A percentile compares a stretch with the other conserved stretches of the same genome.
These are phyloP conservation scores for Acrocephalus arundinaceus DNA, from an alignment of 2,113 vertebrate species.

Conservation along the genomic window DNA sequence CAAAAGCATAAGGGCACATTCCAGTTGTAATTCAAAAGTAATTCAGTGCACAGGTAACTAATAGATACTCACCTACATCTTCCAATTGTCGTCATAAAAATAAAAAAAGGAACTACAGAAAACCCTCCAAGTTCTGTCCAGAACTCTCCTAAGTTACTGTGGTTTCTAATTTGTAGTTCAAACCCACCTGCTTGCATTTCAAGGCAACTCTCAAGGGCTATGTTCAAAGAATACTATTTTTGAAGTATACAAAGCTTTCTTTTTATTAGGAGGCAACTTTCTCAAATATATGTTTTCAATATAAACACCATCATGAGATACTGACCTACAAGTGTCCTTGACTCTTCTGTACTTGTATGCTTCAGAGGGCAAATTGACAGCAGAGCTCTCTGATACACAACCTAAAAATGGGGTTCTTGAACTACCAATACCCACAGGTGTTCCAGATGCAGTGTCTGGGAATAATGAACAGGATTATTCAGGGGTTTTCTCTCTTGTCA, in stretches of 20 bases:
- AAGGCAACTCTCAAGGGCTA: neutral
- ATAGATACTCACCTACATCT: neutral
- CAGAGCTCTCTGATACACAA: neutral
- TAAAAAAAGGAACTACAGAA: neutral
- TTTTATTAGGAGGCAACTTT: neutral
- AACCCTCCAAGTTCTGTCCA: neutral
- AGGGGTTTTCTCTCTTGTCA: rapidly evolving
- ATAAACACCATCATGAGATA: neutral
- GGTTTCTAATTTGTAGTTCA: neutral
- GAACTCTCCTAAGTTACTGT: neutral
- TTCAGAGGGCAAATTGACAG: neutral
- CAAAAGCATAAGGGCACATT: neutral
- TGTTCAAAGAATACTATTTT: neutral
- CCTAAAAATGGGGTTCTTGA: neutral
- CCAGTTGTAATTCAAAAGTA: neutral
- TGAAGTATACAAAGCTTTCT: neutral
- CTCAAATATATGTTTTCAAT: neutral
- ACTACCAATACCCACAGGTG: neutral
- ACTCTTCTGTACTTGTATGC: neutral
- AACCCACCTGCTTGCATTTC: conserved; percentile 7
- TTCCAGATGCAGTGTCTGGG: neutral
- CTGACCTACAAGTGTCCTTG: neutral
- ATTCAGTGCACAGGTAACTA: neutral
- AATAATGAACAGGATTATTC: neutral
- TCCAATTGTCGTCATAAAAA: neutral